These are phyloP conservation scores for Idaea aversata DNA, from an alignment of 2,888 invertebrate species.

Conservation along the genomic window DNA sequence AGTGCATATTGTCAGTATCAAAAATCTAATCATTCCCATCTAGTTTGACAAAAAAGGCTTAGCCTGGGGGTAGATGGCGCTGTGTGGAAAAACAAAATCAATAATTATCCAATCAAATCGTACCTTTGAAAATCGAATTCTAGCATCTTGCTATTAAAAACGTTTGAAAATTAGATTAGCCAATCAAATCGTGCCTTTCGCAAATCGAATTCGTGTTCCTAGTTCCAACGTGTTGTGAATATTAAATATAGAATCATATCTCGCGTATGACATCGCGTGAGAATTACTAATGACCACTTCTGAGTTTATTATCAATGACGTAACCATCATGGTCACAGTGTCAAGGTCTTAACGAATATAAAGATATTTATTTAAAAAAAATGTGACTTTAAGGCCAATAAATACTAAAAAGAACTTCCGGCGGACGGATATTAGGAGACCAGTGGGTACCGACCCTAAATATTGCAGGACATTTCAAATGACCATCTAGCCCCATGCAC, in stretches of 20 bases:
- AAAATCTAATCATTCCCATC: no score
- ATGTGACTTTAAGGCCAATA: no score
- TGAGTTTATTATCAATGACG: neutral
- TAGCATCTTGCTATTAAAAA: neutral
- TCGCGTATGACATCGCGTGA: neutral
- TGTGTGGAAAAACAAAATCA: no score
- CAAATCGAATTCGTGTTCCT: neutral
- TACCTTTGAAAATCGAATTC: neutral
- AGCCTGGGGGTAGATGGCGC: no score
- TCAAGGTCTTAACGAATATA: neutral
- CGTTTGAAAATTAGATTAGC: neutral
- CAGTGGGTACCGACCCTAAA: no score
- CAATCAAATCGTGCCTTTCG: neutral
- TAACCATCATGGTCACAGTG: neutral
- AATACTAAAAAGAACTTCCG: no score
- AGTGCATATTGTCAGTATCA: no score
- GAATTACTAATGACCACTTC: neutral
- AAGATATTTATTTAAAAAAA: neutral
- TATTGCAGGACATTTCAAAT: no score
- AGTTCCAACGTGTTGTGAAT: neutral
- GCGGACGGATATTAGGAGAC: no score
- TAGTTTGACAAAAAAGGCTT: no score
- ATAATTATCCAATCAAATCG: no score
- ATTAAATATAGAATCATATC: neutral
- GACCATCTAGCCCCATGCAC: no score